Evolutionary conservation across 2,113 vertebrate genomes (phyloP).

Genomic region (Motacilla tschutschensis): DNA sequence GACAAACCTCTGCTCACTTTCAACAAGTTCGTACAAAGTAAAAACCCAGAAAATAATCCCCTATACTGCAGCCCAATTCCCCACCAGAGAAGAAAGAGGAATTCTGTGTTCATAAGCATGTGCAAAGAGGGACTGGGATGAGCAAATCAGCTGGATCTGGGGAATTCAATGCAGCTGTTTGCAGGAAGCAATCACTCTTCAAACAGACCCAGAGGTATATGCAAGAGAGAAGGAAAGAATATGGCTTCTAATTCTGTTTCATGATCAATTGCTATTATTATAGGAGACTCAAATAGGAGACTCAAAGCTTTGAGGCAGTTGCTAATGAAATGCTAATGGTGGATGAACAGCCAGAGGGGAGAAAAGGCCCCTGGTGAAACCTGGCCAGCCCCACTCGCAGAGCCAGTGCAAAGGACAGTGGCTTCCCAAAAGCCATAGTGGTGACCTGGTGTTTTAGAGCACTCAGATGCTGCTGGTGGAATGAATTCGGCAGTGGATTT

Average conservation of each 20-base stretch:
- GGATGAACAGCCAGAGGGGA: neutral
- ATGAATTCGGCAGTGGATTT: neutral
- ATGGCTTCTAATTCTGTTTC: constrained; percentile 15
- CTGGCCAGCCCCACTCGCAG: neutral
- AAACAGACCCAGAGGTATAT: neutral
- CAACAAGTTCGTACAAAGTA: neutral
- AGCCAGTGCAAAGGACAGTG: neutral
- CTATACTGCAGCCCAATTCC: neutral
- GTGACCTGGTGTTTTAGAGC: neutral
- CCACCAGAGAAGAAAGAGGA: neutral
- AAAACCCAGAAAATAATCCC: neutral
- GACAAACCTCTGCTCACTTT: neutral
- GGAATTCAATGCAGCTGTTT: neutral
- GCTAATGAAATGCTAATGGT: neutral
- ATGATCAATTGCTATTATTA: neutral
- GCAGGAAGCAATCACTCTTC: neutral
- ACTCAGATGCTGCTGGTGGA: constrained; percentile 19
- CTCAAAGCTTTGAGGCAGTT: neutral
- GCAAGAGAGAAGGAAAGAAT: neutral
- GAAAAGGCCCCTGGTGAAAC: neutral
- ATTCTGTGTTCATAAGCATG: neutral
- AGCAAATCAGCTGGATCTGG: neutral
- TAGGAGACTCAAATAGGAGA: neutral
- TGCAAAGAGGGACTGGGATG: neutral
- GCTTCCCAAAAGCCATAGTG: neutral